Evolutionary conservation across 2,113 vertebrate genomes (phyloP), one percentile per base, ranked within the genome.

Genomic region (Benitochromis conjunctus): DNA sequence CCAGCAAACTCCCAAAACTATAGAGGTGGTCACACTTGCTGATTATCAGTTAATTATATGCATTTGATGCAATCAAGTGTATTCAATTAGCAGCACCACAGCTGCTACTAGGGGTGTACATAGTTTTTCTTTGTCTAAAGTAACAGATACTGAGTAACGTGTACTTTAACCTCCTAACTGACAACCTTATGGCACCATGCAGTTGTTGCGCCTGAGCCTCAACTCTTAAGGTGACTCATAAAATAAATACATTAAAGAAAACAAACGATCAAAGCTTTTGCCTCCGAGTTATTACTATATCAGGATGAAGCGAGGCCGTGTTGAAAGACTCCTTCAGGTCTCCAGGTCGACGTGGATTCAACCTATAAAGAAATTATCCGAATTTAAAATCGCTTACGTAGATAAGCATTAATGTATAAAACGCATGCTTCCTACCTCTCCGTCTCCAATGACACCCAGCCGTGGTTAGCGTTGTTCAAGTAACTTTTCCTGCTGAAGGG

Each of bases 241-340:
- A 18, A 48, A 51, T 18, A 31, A 46, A 51, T 11, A 18, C 19
- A 74, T 1, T 48, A 14, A 74, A 43, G 43, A 71, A 62, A 62
- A 62, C 16, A 62, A 62, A 58, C 56, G 1, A 29, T 58, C 24
- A 58, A 58, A 26, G 56, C 26, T n/a, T 64, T 12, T 64, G 60
- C 5, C 60, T 36, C 7, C 3, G 18, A 16, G 1, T 57, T 26
- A 34, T 95, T 96, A 96, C 96, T 7, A 95, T 94, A 51, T 94
- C 93, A 13, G 84, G 56, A 6, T 36, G 18, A 9, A 95, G 41
- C 1, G 89, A 92, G 2, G 83, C 0, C 1, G 12, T 26, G 79
- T 97, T 96, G 91, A 96, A 97, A 0, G 94, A 62, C 80, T 97
- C 96, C 89, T 97, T 97, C 4, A 97, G 60, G 83, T 96, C 96